Evolutionary conservation across 2,888 invertebrate genomes (phyloP), one percentile per base, ranked within the genome.

Genomic region (Melitaea athalia): DNA sequence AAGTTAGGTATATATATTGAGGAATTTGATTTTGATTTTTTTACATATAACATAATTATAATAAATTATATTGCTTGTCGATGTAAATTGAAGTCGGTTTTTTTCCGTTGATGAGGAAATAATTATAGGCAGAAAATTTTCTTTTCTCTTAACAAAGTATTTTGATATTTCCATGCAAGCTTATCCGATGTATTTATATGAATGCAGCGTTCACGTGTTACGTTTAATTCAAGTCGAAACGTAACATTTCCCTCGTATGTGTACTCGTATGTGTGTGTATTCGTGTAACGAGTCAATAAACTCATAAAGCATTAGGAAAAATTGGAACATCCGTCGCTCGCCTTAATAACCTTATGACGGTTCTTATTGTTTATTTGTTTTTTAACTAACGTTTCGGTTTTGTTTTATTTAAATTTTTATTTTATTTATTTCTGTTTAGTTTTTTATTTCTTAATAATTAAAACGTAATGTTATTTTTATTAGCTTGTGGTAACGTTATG

Each of bases 261-360:
- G 38, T 38, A n/a, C 6, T 5, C 33, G 33, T 33, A 8, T 38
- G 0, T 38, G 38, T 38, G 38, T 38, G 38, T 38, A 38, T 38
- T 24, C 24, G 38, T 38, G 38, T 55, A 17, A 49, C 24, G 59
- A 59, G 70, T 70, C 67, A 45, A 67, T 59, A 59, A 67, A 64
- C 70, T 62, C 67, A 59, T 64, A 61, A 64, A 64, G 17, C 63
- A 57, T 68, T 59, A 47, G 61, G 61, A n/a, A 61, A 60, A 70
- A 70, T 61, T 67, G 52, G 67, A 61, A 45, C 70, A 62, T 55
- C 53, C 53, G n/a, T 55, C 53, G 33, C 24, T 5, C 17, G 59
- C 50, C 60, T 70, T 70, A 67, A 67, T 63, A 70, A 55, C 53
- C 38, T 63, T 61, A 43, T 55, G 38, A 47, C n/a, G 38, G 38